Evolutionary conservation across 2,797 vertebrate species (phyloP).

Genomic region (Pagetopsis macropterus): DNA sequence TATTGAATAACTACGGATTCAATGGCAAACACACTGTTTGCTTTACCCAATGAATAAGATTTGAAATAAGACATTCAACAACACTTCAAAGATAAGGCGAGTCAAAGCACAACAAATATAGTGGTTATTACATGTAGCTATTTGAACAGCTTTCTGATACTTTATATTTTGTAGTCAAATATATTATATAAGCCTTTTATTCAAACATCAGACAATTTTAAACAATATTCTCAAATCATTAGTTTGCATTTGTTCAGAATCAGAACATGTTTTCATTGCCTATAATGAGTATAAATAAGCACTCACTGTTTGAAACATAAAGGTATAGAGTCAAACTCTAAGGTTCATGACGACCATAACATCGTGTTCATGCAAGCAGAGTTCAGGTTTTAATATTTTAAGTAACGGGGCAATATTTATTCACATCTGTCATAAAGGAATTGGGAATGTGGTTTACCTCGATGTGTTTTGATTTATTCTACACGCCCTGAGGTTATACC

Average conservation of each 20-base stretch:
- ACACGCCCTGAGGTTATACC: slow-evolving; percentile 75
- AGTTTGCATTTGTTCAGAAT: slow-evolving; percentile 22
- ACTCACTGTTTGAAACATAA: slow-evolving; percentile 36
- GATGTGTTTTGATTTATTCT: slow-evolving; percentile 83
- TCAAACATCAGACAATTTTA: slow-evolving; percentile 19
- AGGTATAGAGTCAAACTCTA: slow-evolving; percentile 34
- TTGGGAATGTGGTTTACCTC: slow-evolving; percentile 75
- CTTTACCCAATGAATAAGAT: slow-evolving; percentile 5
- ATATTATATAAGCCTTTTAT: slow-evolving; percentile 13
- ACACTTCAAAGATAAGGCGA: not conserved
- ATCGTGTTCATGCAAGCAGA: slow-evolving; percentile 41
- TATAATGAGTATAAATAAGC: slow-evolving; percentile 33
- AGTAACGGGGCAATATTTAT: slow-evolving; percentile 66
- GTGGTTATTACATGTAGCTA: not conserved
- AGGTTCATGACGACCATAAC: slow-evolving; percentile 28
- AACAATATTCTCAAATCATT: slow-evolving; percentile 14
- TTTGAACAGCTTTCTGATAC: not conserved
- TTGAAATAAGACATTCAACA: slow-evolving; percentile 10
- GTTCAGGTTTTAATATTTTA: slow-evolving; percentile 66
- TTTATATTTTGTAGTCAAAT: not conserved
- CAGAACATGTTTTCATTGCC: slow-evolving; percentile 19
- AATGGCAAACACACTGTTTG: slow-evolving; percentile 21
- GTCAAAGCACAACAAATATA: not conserved
- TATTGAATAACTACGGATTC: slow-evolving; percentile 25
- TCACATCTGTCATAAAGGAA: slow-evolving; percentile 74